A percentile compares a stretch with the other conserved stretches of the same genome.
Evolutionary conservation across 2,888 invertebrate genomes (phyloP).

Genomic region (Synergus umbraculus): DNA sequence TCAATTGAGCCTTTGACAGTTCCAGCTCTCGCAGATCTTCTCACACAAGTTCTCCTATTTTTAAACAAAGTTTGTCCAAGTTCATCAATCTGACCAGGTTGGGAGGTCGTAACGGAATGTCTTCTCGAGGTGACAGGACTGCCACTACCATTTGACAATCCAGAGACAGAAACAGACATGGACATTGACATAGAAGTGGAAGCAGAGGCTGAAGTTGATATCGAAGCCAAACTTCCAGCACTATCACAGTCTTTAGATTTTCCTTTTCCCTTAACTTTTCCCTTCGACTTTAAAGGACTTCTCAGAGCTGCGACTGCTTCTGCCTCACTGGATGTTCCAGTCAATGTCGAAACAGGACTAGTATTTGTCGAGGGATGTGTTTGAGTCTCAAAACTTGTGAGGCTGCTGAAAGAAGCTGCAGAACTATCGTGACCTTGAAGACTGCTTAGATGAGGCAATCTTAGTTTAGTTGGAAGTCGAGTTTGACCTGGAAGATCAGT

Average conservation of each 20-base stretch:
- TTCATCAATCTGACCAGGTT: constrained; percentile 82
- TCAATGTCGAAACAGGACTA: constrained; percentile 93
- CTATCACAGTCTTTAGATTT: constrained; percentile 80
- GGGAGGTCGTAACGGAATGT: constrained; percentile 87
- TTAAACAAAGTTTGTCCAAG: constrained; percentile 82
- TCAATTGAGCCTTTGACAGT: constrained; percentile 80
- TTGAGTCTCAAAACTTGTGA: constrained; percentile 81
- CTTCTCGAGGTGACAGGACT: constrained; percentile 86
- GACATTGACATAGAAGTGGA: constrained; percentile 78
- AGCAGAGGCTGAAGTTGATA: constrained; percentile 73
- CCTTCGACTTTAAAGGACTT: constrained; percentile 74
- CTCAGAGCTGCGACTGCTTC: constrained; percentile 79
- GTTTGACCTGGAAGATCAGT: constrained; percentile 65
- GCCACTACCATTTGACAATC: constrained; percentile 88
- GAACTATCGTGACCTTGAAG: constrained; percentile 68
- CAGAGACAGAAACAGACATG: constrained; percentile 88
- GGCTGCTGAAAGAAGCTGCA: constrained; percentile 79
- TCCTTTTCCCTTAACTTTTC: constrained; percentile 68
- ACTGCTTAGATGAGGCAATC: constrained; percentile 50
- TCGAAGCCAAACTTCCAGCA: constrained; percentile 82
- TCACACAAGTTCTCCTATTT: constrained; percentile 85
- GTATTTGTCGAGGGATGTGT: constrained; percentile 89
- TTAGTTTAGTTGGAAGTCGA: constrained; percentile 42
- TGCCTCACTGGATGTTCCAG: constrained; percentile 84
- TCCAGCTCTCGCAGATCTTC: constrained; percentile 87